Evolutionary conservation across 1,140 invertebrate genomes (phyloP).

Genomic region (Ganaspis sp.): DNA sequence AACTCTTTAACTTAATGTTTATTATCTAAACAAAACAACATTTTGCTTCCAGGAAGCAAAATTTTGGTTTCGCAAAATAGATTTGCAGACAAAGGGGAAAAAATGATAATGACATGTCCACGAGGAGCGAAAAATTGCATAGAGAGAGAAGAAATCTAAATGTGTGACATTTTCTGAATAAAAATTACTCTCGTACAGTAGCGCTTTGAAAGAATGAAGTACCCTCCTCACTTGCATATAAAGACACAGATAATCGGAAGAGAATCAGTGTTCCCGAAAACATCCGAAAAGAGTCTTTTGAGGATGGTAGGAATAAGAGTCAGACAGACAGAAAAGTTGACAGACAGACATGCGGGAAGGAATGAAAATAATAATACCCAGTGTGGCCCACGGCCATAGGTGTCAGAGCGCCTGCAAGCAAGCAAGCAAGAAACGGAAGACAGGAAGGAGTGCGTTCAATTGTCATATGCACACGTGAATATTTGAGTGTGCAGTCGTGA

Average conservation of each 20-base stretch:
- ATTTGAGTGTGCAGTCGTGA: conserved; percentile 46
- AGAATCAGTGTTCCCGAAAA: conserved; percentile 50
- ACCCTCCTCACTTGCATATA: conserved; percentile 16
- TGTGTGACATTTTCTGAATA: conserved; percentile 38
- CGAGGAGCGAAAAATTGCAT: neutral
- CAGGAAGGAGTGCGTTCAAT: conserved; percentile 64
- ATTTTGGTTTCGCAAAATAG: no score
- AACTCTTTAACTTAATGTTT: no score
- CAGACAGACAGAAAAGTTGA: conserved; percentile 55
- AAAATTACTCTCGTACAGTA: conserved; percentile 11
- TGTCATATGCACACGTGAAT: conserved; percentile 55
- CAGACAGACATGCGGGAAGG: conserved; percentile 66
- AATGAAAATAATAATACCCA: conserved; percentile 72
- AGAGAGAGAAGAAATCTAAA: neutral
- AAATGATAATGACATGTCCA: neutral
- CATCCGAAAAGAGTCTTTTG: conserved; percentile 62
- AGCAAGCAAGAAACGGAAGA: conserved; percentile 57
- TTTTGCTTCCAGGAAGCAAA: no score
- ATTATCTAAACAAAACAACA: no score
- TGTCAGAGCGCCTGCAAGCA: conserved; percentile 61
- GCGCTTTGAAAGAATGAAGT: neutral
- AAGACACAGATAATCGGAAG: conserved; percentile 23
- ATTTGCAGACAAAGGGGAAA: no score
- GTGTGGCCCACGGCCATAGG: conserved; percentile 68
- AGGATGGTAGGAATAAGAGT: conserved; percentile 42